Evolutionary conservation across 2,113 vertebrate species (phyloP).

Genomic region (Paracanthobrama guichenoti): DNA sequence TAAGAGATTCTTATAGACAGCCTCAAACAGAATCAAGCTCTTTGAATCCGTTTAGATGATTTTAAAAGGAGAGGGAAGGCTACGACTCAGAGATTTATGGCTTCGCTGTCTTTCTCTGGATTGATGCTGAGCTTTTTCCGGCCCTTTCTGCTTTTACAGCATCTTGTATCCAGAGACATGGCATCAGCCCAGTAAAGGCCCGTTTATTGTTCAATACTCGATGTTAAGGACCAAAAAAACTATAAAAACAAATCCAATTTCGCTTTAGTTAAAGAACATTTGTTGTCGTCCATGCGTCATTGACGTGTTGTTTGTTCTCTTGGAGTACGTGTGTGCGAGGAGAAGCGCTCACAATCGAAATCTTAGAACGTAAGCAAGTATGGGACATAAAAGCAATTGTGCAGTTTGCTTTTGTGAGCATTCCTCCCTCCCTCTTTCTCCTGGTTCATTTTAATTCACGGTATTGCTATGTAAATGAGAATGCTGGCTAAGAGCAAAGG

Average conservation of each 20-base stretch:
- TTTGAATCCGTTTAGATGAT: constrained; percentile 81
- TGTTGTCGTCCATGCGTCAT: neutral
- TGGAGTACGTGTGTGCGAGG: neutral
- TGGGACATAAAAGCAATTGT: constrained; percentile 21
- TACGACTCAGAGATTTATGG: constrained; percentile 77
- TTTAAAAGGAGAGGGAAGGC: constrained; percentile 75
- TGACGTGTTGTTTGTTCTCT: constrained; percentile 35
- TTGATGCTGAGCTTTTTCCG: constrained; percentile 78
- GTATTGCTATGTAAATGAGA: constrained; percentile 72
- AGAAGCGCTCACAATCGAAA: neutral
- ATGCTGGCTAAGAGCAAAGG: constrained; percentile 68
- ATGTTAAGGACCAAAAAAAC: constrained; percentile 57
- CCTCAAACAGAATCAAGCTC: constrained; percentile 72
- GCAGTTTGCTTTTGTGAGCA: constrained; percentile 2
- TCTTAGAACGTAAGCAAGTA: neutral
- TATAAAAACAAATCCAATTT: constrained; percentile 61
- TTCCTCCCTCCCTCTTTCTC: constrained; percentile 46
- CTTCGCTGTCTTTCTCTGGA: constrained; percentile 74
- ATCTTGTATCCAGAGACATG: constrained; percentile 80
- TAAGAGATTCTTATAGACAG: constrained; percentile 76
- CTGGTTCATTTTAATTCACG: constrained; percentile 67
- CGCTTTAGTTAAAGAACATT: constrained; percentile 47
- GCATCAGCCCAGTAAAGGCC: constrained; percentile 76
- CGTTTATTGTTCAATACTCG: constrained; percentile 79
- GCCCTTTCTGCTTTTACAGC: constrained; percentile 76